Evolutionary conservation across 2,888 invertebrate genomes (phyloP), one percentile per base, ranked within the genome.

Genomic region (Podotricha telesiphe): DNA sequence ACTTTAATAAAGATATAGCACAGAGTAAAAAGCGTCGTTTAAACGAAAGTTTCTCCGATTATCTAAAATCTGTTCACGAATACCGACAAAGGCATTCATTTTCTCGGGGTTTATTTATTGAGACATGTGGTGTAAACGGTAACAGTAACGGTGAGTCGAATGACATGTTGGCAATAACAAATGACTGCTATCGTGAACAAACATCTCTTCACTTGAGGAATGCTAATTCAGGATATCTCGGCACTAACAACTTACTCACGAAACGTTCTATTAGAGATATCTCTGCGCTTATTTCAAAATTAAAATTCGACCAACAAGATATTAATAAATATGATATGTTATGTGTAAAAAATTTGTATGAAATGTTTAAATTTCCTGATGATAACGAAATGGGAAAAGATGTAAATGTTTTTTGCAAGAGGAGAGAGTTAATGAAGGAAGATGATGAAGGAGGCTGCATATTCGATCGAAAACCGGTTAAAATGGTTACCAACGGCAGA

Each of bases 101-200:
- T 80, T 84, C 86, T 87, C 89, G 87, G 87, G 90, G 88, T 88
- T 86, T 88, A 87, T 88, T 85, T 89, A 88, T 86, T 84, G 89
- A 88, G 87, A 84, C 86, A 85, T 86, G 86, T 87, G 86, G 86
- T 86, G 86, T 81, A 81, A 90, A 88, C 88, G 85, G 89, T 87
- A 87, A 86, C 80, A 81, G 80, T 91, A 91, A 91, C 89, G 89
- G 91, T 85, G 82, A 82, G 79, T 75, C 83, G 75, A 78, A 82
- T 82, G 79, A 85, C 90, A 89, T 90, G 91, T 86, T 83, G 79
- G 86, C 85, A 87, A 89, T 91, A 85, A 82, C 85, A 87, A 91
- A 86, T 82, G 85, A 85, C 84, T 81, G 76, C 82, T 88, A 90
- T 91, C 91, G 82, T 77, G 76, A 77, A 79, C 82, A 85, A 81